These are phyloP conservation scores for Mactromeris polynyma DNA, from an alignment of 2,888 invertebrate genomes.

Conservation along the genomic window DNA sequence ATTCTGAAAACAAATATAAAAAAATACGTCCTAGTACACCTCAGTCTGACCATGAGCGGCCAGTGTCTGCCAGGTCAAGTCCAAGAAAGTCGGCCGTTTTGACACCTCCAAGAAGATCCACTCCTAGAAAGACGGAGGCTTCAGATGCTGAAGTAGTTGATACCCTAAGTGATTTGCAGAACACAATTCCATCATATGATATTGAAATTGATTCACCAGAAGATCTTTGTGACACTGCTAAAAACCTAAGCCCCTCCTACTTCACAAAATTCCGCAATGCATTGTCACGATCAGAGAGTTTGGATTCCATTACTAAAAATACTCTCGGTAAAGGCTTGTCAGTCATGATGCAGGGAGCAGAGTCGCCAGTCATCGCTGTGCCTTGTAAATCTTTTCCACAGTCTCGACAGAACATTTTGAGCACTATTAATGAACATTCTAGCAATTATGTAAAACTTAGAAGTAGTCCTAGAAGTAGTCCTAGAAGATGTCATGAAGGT, in stretches of 20 bases:
- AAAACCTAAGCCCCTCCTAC: constrained; percentile 21
- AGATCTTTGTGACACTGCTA: neutral
- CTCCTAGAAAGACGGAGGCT: neutral
- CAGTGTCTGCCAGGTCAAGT: neutral
- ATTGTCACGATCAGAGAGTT: neutral
- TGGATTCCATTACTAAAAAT: neutral
- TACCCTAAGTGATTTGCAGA: neutral
- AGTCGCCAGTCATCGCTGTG: neutral
- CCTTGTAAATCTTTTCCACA: neutral
- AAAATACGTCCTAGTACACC: neutral
- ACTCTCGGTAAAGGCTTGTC: neutral
- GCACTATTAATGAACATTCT: neutral
- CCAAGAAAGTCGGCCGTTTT: neutral
- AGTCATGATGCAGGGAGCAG: neutral
- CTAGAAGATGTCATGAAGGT: neutral
- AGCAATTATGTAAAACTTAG: neutral
- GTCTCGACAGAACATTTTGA: neutral
- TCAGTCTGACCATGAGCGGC: constrained; percentile 27
- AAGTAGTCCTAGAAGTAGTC: constrained; percentile 1
- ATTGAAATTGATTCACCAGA: neutral
- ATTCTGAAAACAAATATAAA: neutral
- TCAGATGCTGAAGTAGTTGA: constrained; percentile 1
- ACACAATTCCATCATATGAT: neutral
- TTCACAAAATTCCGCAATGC: constrained; percentile 26
- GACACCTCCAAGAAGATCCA: neutral